These are phyloP conservation scores for Neodon shergylaensis DNA, from an alignment of 2,113 vertebrate species.

Conservation along the genomic window DNA sequence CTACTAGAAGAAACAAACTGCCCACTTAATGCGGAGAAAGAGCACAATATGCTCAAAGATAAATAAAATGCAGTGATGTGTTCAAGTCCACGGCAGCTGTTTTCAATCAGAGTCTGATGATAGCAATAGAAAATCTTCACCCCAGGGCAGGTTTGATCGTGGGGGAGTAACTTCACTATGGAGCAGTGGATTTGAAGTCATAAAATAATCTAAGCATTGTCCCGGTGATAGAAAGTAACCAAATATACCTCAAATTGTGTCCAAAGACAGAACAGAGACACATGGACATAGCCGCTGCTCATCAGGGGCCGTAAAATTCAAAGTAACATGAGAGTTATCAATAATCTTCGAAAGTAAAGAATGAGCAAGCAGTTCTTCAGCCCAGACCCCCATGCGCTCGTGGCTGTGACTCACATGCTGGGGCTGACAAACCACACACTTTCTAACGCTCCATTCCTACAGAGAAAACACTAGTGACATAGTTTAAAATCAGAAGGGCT, in stretches of 20 bases:
- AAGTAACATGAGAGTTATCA: background rate
- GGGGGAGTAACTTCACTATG: background rate
- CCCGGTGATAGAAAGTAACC: background rate
- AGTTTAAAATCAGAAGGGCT: background rate
- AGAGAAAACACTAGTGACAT: background rate
- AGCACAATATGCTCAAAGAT: background rate
- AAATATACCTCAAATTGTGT: background rate
- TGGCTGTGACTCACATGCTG: background rate
- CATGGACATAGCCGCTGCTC: background rate
- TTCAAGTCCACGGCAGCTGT: slow-evolving; percentile 13
- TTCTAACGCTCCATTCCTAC: background rate
- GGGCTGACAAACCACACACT: background rate
- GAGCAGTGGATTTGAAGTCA: background rate
- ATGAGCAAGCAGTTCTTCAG: background rate
- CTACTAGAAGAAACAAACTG: background rate
- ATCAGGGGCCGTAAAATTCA: background rate
- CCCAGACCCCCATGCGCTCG: background rate
- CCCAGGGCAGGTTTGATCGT: background rate
- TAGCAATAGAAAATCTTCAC: background rate
- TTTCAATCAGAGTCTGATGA: slow-evolving; percentile 27
- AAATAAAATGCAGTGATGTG: slow-evolving; percentile 3
- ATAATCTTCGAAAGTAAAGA: slow-evolving; percentile 27
- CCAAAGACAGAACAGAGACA: background rate
- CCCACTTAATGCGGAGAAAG: background rate
- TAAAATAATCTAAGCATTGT: background rate